Base-by-base conservation (phyloP, 2,797 vertebrate species). In the Sebastes matsubarae region DNA sequence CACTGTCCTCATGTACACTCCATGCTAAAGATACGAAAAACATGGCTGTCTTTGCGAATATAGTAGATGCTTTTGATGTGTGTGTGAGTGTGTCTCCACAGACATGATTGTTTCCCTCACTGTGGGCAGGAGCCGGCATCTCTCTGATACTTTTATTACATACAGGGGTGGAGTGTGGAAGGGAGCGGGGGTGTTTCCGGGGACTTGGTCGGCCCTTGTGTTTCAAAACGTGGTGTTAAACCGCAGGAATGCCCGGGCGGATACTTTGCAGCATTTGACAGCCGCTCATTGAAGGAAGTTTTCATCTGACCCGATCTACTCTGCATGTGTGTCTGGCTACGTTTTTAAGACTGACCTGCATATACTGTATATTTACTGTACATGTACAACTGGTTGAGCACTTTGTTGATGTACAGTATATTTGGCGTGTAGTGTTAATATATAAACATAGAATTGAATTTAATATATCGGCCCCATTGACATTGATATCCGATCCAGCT, bases 161-260 rank as follows among this genome's bases (percentile, higher is more conserved):
- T 71, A 74, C 67, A 69, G 79, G 46, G 77, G 61, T 58, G 76
- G 20, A 46, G 85, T 60, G 79, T 61, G 71, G 24, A 61, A 24
- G 24, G 63, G 27, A 42, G 80, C 1, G 59, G 75, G 32, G 38
- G 59, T 38, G 61, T 80, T 82, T 72, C 69, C 22, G 59, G 59
- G 72, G 80, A 46, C 77, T 61, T 16, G 80, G 61, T 77, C 77
- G 5, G 68, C 32, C 34, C 46, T 79, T 72, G 63, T 73, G 89
- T 83, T 92, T 88, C 65, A 84, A 92, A 88, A 88, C 72, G 58
- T 67, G 64, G 90, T 80, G 94, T 92, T 82, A 94, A 95, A 94
- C 94, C 94, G 10, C 95, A 94, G 89, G 94, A 95, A 95, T 94
- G 92, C 79, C 82, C 72, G 34, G 46, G 63, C 84, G 80, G 86